Conservation (phyloP, 2,888 invertebrate species). For the Brassicogethes aeneus region DNA sequence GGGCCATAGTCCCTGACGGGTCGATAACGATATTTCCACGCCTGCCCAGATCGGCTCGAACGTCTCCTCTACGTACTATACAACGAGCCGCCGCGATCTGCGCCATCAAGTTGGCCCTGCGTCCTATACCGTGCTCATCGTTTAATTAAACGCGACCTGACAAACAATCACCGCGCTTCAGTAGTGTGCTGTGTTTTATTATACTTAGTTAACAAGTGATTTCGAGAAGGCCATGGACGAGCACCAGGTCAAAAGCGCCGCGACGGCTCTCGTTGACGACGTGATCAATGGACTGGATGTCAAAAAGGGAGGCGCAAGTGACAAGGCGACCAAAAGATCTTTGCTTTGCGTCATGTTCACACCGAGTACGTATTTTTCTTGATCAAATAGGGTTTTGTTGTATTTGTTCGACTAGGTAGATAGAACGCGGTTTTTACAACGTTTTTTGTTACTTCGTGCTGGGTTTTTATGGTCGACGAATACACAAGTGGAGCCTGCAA, state of each 20-base stretch:
- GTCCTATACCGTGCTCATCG: conserved; percentile 8
- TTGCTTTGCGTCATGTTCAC: conserved; percentile 44
- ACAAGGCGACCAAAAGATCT: conserved; percentile 31
- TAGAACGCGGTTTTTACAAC: too few species aligned
- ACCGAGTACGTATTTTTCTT: conserved; percentile 48
- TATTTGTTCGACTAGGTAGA: too few species aligned
- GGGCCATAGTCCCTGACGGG: conserved; percentile 19
- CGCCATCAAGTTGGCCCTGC: background rate
- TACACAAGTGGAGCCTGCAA: too few species aligned
- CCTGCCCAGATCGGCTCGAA: conserved; percentile 25
- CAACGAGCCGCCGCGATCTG: background rate
- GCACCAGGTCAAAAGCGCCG: conserved; percentile 24
- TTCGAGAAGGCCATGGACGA: conserved; percentile 28
- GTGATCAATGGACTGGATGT: conserved; percentile 32
- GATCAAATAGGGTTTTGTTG: too few species aligned
- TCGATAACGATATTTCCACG: conserved; percentile 26
- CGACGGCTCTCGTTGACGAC: conserved; percentile 35
- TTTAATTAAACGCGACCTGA: too few species aligned
- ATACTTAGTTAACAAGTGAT: too few species aligned
- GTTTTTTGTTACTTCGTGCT: too few species aligned
- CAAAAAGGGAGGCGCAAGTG: conserved; percentile 21
- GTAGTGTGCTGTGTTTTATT: conserved; percentile 8
- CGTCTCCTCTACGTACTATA: too few species aligned
- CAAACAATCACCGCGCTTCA: conserved; percentile 12
- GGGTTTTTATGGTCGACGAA: too few species aligned